These are phyloP conservation scores for Xestia rhomboidea DNA, from an alignment of 2,888 invertebrate species.

Conservation along the genomic window DNA sequence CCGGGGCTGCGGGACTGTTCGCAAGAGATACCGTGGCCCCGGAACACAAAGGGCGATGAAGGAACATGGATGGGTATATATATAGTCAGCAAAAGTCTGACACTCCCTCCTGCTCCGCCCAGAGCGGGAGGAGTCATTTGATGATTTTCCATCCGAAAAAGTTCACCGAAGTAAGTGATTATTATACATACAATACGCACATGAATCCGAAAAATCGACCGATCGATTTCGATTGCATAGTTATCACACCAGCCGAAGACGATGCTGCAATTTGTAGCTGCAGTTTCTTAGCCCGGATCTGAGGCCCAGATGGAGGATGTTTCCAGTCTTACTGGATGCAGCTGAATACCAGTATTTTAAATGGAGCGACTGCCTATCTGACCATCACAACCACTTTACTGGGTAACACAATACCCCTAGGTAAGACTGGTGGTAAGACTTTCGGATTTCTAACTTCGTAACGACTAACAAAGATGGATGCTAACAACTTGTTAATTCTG, in stretches of 20 bases:
- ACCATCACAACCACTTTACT: not conserved
- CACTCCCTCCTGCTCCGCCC: too few relatives aligned
- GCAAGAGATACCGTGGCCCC: too few relatives aligned
- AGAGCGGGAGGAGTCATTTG: too few relatives aligned
- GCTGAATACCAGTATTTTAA: not conserved
- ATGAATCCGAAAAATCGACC: too few relatives aligned
- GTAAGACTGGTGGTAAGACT: not conserved
- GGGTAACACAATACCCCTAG: not conserved
- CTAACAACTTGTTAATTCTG: not conserved
- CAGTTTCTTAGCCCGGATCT: not conserved
- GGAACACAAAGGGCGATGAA: too few relatives aligned
- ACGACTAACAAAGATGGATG: not conserved
- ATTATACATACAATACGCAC: too few relatives aligned
- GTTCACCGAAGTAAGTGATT: too few relatives aligned
- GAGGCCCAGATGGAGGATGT: too few relatives aligned
- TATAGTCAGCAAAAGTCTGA: too few relatives aligned
- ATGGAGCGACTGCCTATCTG: not conserved
- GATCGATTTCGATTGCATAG: not conserved
- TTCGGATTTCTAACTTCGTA: not conserved
- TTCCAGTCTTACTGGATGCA: not conserved
- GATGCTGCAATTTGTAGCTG: not conserved
- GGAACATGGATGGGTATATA: too few relatives aligned
- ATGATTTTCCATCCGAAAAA: too few relatives aligned
- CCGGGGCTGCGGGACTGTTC: too few relatives aligned
- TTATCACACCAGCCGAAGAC: not conserved